Evolutionary conservation across 2,888 invertebrate genomes (phyloP), one percentile per base, ranked within the genome.

Genomic region (Thalpophila matura): DNA sequence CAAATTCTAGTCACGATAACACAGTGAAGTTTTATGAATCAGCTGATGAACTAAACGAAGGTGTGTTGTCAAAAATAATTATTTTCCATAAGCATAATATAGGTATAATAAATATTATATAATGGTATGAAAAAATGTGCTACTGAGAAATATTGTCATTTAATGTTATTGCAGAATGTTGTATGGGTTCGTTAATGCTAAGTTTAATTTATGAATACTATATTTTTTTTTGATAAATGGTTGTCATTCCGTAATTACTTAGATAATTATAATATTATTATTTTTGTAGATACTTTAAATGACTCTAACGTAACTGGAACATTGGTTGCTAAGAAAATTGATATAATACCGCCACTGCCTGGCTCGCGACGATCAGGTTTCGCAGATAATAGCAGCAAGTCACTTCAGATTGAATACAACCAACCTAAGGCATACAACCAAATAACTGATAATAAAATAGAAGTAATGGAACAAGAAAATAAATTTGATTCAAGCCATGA

Each of bases 41-140:
- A 1, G 64, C 90, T 1, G 92, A 94, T 72, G 94, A 94, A 73
- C 46, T 91, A 0, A 89, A 92, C 78, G 90, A 91, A 89, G 91
- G 92, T 92, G 82, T 24, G 37, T 37, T 40, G 5, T 9, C 6
- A 24, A 29, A 3, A 31, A 7, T 2, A 14, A 20, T 18, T 16
- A 9, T 49, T 18, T n/a, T n/a, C n/a, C n/a, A n/a, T n/a, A n/a
- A n/a, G n/a, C n/a, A n/a, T n/a, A n/a, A n/a, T n/a, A n/a, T n/a
- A n/a, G n/a, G n/a, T n/a, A n/a, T n/a, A n/a, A n/a, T n/a, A n/a
- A n/a, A n/a, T n/a, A n/a, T n/a, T n/a, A n/a, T n/a, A n/a, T n/a
- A n/a, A n/a, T n/a, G n/a, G n/a, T n/a, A n/a, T n/a, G n/a, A n/a
- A n/a, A n/a, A n/a, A n/a, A n/a, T n/a, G n/a, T n/a, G n/a, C n/a